Percentiles rank a stretch among this genome's conserved stretches.
Conservation (phyloP, 2,888 invertebrate species). For the Eupithecia pulchellata region DNA sequence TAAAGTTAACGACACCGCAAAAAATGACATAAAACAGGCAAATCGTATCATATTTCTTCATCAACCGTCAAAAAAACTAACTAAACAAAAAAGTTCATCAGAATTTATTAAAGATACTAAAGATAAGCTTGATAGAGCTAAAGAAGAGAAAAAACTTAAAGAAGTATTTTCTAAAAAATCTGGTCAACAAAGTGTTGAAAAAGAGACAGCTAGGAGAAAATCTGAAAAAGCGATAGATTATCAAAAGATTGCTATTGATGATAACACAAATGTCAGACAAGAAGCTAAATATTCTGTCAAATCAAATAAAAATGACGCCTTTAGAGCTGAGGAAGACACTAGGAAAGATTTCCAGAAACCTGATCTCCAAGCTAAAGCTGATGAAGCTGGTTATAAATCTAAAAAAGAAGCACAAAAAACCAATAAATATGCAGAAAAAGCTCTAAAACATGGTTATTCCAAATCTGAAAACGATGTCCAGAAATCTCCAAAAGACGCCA, state of each 20-base stretch:
- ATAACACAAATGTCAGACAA: not conserved
- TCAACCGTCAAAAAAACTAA: conserved; percentile 29
- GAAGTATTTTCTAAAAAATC: not conserved
- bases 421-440: not conserved
- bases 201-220: not conserved
- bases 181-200: not conserved
- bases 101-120: conserved; percentile 62
- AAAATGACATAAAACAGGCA: conserved; percentile 46
- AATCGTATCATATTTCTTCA: conserved; percentile 63
- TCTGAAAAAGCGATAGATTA: not conserved
- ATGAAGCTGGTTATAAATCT: not conserved
- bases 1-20: conserved; percentile 18
- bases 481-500: not conserved
- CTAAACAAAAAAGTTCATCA: conserved; percentile 55
- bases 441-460: not conserved
- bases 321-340: not conserved
- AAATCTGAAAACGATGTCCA: not conserved
- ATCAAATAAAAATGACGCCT: not conserved
- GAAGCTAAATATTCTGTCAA: not conserved
- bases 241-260: not conserved
- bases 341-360: not conserved
- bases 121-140: conserved; percentile 50
- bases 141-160: conserved; percentile 37
- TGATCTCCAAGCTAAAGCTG: not conserved
- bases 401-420: not conserved